Base-by-base conservation (phyloP, 2,113 vertebrate genomes). In the Pluvianellus socialis region DNA sequence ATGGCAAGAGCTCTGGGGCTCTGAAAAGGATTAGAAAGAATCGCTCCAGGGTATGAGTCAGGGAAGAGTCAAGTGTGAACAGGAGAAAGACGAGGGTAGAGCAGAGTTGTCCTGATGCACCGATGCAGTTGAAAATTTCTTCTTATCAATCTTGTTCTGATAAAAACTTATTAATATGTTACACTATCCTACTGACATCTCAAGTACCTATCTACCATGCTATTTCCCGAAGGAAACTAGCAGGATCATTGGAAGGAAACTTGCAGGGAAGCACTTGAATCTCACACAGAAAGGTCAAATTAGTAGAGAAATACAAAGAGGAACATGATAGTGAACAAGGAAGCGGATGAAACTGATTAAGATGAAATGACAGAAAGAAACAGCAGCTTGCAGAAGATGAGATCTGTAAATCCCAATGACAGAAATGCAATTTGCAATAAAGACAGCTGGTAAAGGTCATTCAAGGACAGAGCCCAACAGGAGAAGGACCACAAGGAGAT, bases 101-200 rank as follows among this genome's bases (percentile, higher is more conserved):
- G 27, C 18, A 5, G 7, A 74, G 28, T 3, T 62, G n/a, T 35
- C 87, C 50, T 65, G 35, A 47, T 5, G 40, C 55, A 67, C 15
- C 0, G 0, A 42, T 7, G 7, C 32, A 44, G 22, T 5, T 50
- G 18, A 74, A 72, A 84, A 59, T 33, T 24, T 38, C 11, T 52
- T 53, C 42, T 73, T 66, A 67, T 4, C n/a, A 30, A 35, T 1
- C 28, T 24, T n/a, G 6, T 42, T 84, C 26, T 35, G n/a, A 45
- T 27, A 88, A 74, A 74, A 86, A 59, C 2, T 33, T 33, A 33
- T 2, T 42, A 50, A 17, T n/a, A n/a, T 7, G 6, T 58, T 62
- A 70, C 13, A 76, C 33, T 8, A 40, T 7, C 38, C 63, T 32
- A 32, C 21, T 70, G 55, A 94, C 13, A 67, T 20, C n/a, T 83